Evolutionary conservation across 1,140 invertebrate genomes (phyloP).

Genomic region (Leptoteleia sp.): DNA sequence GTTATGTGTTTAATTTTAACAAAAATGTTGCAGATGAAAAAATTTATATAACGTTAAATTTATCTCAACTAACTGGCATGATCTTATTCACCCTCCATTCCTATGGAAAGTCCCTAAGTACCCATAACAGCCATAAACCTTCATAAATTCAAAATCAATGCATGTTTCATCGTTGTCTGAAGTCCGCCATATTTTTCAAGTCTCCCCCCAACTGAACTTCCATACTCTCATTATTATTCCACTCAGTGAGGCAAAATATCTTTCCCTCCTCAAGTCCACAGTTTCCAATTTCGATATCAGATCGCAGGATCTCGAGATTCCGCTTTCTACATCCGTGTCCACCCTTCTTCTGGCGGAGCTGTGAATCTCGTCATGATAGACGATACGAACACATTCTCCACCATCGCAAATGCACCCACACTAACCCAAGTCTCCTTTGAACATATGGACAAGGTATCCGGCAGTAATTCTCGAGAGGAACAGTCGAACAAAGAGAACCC

Average conservation of each 20-base stretch:
- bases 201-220: constrained; percentile 42
- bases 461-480: constrained; percentile 62
- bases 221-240: constrained; percentile 62
- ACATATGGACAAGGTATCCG: constrained; percentile 65
- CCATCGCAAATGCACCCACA: constrained; percentile 33
- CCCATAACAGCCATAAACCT: constrained; percentile 8
- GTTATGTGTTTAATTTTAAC: no score
- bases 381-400: constrained; percentile 50
- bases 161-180: constrained; percentile 45
- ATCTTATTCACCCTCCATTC: constrained; percentile 27
- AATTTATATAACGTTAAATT: no score
- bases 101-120: constrained; percentile 16
- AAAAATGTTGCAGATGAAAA: no score
- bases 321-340: constrained; percentile 65
- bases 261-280: constrained; percentile 62
- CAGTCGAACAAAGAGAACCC: constrained; percentile 51
- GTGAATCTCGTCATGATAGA: constrained; percentile 64
- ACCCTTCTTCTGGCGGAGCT: constrained; percentile 57
- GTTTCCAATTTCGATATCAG: constrained; percentile 67
- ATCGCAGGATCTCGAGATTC: constrained; percentile 67
- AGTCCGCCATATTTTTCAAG: constrained; percentile 56
- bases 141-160: constrained; percentile 60
- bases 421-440: constrained; percentile 40
- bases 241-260: constrained; percentile 61
- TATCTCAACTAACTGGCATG: constrained; percentile 1